Conservation (phyloP, 35 echinoderm and acorn worm genomes). For the Patiria miniata region DNA sequence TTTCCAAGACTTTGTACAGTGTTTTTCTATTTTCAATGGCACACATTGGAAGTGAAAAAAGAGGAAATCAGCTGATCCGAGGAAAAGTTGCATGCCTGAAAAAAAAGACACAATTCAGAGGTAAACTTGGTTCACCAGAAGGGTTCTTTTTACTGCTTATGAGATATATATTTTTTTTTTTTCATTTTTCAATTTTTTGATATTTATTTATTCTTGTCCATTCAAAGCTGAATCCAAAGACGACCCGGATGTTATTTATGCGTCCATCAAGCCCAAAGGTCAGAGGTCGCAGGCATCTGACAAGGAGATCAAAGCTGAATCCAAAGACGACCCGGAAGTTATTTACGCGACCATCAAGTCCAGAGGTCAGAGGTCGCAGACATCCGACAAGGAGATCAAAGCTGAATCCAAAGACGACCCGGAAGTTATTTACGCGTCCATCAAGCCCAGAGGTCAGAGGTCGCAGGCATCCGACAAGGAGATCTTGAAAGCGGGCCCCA, state of each 20-base stretch:
- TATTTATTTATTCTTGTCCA: no score
- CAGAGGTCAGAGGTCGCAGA: constrained; percentile 18
- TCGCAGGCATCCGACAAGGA: constrained; percentile 13
- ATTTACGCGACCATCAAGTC: neutral
- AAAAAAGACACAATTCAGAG: no score
- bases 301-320: neutral
- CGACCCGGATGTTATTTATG: neutral
- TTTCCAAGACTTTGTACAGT: no score
- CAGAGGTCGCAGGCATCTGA: constrained; percentile 16
- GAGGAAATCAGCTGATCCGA: no score
- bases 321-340: neutral
- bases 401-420: neutral
- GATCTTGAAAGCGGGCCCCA: neutral
- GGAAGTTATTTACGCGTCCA: neutral
- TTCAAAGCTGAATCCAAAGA: neutral
- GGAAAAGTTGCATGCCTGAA: no score
- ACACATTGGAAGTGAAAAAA: no score
- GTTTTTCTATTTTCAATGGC: no score
- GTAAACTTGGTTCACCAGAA: no score
- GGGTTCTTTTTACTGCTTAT: no score
- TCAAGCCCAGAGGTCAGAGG: constrained; percentile 5
- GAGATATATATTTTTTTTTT: no score
- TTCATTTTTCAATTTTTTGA: no score
- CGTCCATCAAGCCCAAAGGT: neutral
- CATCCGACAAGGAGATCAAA: constrained; percentile 6